A percentile compares a stretch with the other conserved stretches of the same genome.
phyloP scores from a whole-genome alignment of 2,888 invertebrate species.

The Neria commutata region DNA sequence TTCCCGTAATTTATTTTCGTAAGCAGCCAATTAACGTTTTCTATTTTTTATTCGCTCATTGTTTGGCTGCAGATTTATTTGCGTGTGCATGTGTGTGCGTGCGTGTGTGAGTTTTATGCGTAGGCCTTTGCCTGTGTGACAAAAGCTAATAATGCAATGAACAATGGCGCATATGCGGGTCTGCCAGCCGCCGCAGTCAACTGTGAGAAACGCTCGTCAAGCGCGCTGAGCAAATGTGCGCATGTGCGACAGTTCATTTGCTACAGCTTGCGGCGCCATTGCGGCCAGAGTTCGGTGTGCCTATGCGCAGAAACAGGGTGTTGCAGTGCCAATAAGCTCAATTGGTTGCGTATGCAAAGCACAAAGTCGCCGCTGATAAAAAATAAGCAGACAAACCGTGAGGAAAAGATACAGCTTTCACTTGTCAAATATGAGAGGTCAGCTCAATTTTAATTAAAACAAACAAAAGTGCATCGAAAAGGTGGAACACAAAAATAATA shows the following conservation, averaged over 20 bases:
- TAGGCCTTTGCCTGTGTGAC: neutral
- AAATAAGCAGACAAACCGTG: conserved; percentile 3
- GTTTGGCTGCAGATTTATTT: neutral
- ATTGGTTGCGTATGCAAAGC: neutral
- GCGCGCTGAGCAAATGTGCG: neutral
- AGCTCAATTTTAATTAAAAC: conserved; percentile 53
- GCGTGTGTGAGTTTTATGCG: neutral
- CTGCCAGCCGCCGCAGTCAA: neutral
- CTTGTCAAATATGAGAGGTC: too few relatives aligned
- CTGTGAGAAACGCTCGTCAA: too few relatives aligned
- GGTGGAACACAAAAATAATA: conserved; percentile 33
- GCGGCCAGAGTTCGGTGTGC: conserved; percentile 22
- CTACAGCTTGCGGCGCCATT: conserved; percentile 30
- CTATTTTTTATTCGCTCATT: neutral
- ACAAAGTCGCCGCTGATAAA: neutral
- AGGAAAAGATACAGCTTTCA: conserved; percentile 13
- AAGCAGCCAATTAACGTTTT: neutral
- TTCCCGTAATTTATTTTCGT: neutral
- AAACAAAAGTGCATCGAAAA: conserved; percentile 41
- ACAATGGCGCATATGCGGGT: neutral
- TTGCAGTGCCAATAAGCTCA: conserved; percentile 26
- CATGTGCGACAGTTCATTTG: conserved; percentile 18
- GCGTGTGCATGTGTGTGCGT: neutral
- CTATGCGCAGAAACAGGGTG: conserved; percentile 34
- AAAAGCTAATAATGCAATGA: too few relatives aligned